These are phyloP conservation scores for Aculops lycopersici DNA, from an alignment of 1,140 invertebrate species.

Conservation along the genomic window DNA sequence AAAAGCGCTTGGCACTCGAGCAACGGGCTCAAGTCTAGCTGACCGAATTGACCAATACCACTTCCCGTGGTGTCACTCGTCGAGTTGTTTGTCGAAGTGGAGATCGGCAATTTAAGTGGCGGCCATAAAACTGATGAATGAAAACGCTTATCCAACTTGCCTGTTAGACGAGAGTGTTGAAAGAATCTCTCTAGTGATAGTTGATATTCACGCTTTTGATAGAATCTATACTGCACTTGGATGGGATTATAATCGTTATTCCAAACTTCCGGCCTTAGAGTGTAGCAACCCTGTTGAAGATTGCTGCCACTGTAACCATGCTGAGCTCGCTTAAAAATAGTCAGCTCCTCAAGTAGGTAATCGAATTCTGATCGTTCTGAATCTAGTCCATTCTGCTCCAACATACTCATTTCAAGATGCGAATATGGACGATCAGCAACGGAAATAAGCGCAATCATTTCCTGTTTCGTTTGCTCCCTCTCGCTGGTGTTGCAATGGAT, in stretches of 20 bases:
- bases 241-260: constrained; percentile 69
- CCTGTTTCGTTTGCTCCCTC: constrained; percentile 32
- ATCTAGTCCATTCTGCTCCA: constrained; percentile 3
- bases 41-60: constrained; percentile 9
- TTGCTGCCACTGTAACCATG: constrained; percentile 34
- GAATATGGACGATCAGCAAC: constrained; percentile 79
- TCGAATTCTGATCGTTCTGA: constrained; percentile 65
- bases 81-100: too few relatives aligned
- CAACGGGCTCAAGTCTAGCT: constrained; percentile 1
- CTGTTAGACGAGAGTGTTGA: constrained; percentile 14
- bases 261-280: constrained; percentile 56
- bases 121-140: constrained; percentile 35
- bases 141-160: constrained; percentile 16
- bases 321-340: constrained; percentile 39
- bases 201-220: constrained; percentile 70
- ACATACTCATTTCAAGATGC: constrained; percentile 23
- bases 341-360: constrained; percentile 21
- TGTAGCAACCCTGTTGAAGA: constrained; percentile 74
- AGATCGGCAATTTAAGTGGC: constrained; percentile 35
- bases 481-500: constrained; percentile 39
- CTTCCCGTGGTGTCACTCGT: too few relatives aligned
- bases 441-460: constrained; percentile 66
- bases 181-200: constrained; percentile 50
- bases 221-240: constrained; percentile 53
- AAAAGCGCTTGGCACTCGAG: not conserved